Conservation (phyloP, 2,113 vertebrate genomes). For the Pipra filicauda region DNA sequence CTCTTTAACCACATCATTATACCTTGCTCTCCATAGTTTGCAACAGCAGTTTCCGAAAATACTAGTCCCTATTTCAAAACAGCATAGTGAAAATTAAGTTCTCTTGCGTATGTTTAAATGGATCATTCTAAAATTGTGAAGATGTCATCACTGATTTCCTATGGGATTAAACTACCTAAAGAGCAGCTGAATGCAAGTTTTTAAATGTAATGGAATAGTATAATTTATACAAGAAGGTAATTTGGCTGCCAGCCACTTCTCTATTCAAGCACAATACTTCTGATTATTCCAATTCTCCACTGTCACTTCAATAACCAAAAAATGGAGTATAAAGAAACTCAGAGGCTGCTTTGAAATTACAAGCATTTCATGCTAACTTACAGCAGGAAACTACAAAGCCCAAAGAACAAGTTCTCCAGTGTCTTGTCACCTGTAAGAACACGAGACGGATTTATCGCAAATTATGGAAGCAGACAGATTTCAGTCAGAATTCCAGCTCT, state of each 20-base stretch:
- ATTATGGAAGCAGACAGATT: background rate
- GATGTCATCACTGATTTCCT: background rate
- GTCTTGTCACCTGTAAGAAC: background rate
- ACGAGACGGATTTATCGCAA: background rate
- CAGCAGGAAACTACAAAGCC: background rate
- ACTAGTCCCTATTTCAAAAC: conserved; percentile 78
- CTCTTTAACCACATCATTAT: conserved; percentile 69
- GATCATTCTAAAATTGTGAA: background rate
- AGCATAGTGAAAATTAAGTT: background rate
- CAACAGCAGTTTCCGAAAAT: conserved; percentile 87
- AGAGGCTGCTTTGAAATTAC: background rate
- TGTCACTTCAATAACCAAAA: background rate
- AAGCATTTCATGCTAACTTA: background rate
- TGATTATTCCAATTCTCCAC: background rate
- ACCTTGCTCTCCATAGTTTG: conserved; percentile 84
- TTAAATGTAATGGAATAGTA: background rate
- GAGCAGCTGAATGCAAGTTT: background rate
- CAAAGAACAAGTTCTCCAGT: background rate
- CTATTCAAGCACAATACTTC: background rate
- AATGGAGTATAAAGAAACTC: background rate
- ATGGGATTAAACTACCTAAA: background rate
- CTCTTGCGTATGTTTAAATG: background rate
- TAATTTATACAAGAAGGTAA: background rate
- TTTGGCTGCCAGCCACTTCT: background rate
- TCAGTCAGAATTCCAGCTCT: background rate